These are phyloP conservation scores for Muscicapa striata DNA, from an alignment of 2,797 vertebrate genomes.

Conservation along the genomic window DNA sequence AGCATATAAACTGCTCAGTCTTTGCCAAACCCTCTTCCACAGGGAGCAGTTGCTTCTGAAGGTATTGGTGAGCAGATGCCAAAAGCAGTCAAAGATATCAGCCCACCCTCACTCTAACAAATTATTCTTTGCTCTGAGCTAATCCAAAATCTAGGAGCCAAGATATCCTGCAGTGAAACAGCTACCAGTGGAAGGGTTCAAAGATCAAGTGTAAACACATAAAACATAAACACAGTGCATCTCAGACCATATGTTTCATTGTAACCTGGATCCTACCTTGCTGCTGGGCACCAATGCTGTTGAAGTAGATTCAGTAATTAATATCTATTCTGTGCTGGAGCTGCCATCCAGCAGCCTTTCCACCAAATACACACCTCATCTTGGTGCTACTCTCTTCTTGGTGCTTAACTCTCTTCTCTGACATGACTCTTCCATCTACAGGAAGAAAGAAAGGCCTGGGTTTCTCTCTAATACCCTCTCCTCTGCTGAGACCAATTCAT, in stretches of 20 bases:
- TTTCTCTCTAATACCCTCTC: neutral
- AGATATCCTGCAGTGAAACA: neutral
- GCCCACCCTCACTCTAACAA: neutral
- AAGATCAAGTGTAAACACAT: neutral
- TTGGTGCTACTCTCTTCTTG: neutral
- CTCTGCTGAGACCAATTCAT: neutral
- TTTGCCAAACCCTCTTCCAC: neutral
- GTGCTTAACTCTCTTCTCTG: neutral
- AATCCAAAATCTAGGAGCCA: neutral
- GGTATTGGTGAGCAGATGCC: neutral
- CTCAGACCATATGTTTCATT: neutral
- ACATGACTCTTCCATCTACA: fast-evolving
- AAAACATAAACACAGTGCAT: neutral
- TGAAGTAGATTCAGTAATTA: neutral
- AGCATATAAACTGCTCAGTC: neutral
- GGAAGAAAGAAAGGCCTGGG: neutral
- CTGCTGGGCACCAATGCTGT: neutral
- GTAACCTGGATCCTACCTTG: neutral
- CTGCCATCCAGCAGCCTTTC: neutral
- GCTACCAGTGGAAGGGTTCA: neutral
- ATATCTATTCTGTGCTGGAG: neutral
- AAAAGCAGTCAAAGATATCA: neutral
- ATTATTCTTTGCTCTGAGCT: neutral
- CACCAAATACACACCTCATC: neutral
- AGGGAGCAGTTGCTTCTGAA: neutral